Conservation (phyloP, 1,140 invertebrate species). For the Drosophila simulans region DNA sequence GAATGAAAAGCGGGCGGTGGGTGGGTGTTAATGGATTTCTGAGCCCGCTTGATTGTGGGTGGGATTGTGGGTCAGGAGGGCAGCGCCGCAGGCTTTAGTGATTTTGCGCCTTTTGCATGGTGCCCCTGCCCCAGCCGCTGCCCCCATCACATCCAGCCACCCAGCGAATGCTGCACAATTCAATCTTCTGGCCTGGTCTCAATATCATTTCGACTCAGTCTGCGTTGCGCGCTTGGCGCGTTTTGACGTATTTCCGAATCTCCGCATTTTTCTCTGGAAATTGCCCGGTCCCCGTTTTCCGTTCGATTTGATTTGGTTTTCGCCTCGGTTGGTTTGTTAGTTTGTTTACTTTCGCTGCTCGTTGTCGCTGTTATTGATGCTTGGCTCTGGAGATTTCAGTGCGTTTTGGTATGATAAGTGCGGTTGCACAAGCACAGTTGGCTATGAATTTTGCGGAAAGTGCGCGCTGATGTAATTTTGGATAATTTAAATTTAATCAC, state of each 20-base stretch:
- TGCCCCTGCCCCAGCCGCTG: neutral
- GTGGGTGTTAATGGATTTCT: constrained; percentile 70
- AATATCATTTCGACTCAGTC: constrained; percentile 73
- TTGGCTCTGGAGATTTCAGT: constrained; percentile 14
- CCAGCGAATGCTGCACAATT: constrained; percentile 54
- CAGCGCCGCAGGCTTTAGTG: constrained; percentile 58
- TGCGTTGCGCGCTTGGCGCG: constrained; percentile 84
- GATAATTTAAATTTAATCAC: neutral
- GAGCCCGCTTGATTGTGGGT: constrained; percentile 26
- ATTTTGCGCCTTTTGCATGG: constrained; percentile 79
- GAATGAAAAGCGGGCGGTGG: constrained; percentile 55
- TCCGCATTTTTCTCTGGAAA: constrained; percentile 20
- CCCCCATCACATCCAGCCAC: neutral
- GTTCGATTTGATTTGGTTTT: constrained; percentile 29
- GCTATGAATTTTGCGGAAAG: neutral
- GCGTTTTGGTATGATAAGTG: constrained; percentile 18
- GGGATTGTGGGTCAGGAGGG: constrained; percentile 30
- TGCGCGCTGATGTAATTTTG: neutral
- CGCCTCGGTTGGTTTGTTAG: constrained; percentile 13
- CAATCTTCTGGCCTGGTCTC: constrained; percentile 69
- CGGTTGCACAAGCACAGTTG: constrained; percentile 25
- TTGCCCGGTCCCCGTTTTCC: constrained; percentile 18
- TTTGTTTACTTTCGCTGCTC: constrained; percentile 26
- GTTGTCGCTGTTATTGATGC: constrained; percentile 2
- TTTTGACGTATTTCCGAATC: constrained; percentile 67